phyloP scores from a whole-genome alignment of 2,797 vertebrate genomes.

The Alectoris magna region DNA sequence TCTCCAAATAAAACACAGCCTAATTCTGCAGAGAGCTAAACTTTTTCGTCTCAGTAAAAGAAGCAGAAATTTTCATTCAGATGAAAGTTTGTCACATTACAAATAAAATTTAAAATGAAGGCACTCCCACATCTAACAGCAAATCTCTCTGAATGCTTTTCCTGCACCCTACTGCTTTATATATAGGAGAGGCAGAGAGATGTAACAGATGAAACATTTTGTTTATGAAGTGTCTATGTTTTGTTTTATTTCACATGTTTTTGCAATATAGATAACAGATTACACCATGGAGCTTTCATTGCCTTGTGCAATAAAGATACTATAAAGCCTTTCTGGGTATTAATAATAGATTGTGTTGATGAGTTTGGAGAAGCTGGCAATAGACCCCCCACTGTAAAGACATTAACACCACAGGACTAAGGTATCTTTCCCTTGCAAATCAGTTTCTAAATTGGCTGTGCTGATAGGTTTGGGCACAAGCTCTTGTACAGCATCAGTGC shows the following conservation, averaged over 20 bases:
- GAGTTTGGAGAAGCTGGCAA: conserved; percentile 86
- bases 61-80: background rate
- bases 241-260: conserved; percentile 82
- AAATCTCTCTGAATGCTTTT: conserved; percentile 76
- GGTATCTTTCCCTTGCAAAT: conserved; percentile 79
- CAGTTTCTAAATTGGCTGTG: conserved; percentile 79
- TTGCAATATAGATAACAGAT: conserved; percentile 84
- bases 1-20: background rate
- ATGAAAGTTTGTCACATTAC: background rate
- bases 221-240: conserved; percentile 80
- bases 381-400: conserved; percentile 84
- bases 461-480: conserved; percentile 63
- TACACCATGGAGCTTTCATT: conserved; percentile 76
- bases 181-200: conserved; percentile 75
- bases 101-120: conserved; percentile 53
- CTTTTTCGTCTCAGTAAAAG: background rate
- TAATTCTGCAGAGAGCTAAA: background rate
- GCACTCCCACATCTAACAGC: conserved; percentile 55
- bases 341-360: conserved; percentile 90
- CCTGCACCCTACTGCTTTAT: conserved; percentile 83
- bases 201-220: conserved; percentile 79
- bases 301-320: conserved; percentile 78
- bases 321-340: conserved; percentile 81
- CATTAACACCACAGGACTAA: conserved; percentile 81
- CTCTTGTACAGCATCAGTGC: conserved; percentile 23